A percentile compares a stretch with the other conserved stretches of the same genome.
These are phyloP conservation scores for Riparia riparia DNA, from an alignment of 2,113 vertebrate genomes.

Conservation along the genomic window DNA sequence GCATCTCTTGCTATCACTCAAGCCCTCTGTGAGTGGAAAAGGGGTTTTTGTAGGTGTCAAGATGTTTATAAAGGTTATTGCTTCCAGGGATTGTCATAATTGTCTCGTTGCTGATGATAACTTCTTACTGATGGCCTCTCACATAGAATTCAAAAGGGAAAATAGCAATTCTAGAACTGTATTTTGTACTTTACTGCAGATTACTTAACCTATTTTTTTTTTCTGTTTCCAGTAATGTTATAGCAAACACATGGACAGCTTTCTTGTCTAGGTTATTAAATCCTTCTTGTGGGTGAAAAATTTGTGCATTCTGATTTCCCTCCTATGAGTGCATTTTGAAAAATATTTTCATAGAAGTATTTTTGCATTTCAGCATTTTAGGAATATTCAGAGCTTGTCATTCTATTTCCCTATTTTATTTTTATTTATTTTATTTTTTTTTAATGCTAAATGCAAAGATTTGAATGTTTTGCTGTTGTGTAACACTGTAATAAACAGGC, in stretches of 20 bases:
- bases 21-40: not conserved
- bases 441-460: not conserved
- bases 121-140: not conserved
- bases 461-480: fast-evolving
- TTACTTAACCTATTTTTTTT: not conserved
- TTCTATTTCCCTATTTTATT: not conserved
- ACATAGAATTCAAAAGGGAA: not conserved
- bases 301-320: not conserved
- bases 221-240: not conserved
- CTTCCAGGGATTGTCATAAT: not conserved
- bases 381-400: not conserved
- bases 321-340: not conserved
- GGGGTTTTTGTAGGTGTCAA: not conserved
- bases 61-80: not conserved
- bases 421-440: too few relatives aligned
- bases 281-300: not conserved
- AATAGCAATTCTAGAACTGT: not conserved
- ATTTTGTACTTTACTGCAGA: not conserved
- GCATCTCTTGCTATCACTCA: not conserved
- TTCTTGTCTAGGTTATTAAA: not conserved
- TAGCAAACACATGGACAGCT: not conserved
- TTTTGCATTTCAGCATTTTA: not conserved
- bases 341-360: not conserved
- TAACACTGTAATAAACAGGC: not conserved
- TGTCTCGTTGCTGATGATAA: not conserved